Evolutionary conservation across 2,113 vertebrate genomes (phyloP).

Genomic region (Halichoeres trimaculatus): DNA sequence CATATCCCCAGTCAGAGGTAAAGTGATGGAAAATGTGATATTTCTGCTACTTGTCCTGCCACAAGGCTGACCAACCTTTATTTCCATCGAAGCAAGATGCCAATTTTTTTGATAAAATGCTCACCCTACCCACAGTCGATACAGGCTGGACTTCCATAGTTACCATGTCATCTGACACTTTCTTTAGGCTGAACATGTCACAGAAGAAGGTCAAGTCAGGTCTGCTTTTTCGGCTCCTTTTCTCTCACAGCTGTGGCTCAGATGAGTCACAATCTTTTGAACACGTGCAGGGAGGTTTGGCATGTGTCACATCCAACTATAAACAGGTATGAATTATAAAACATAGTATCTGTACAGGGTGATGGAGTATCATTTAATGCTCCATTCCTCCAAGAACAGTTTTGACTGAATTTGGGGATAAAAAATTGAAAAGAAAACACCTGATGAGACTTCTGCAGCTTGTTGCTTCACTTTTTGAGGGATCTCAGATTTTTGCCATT

Average conservation of each 20-base stretch:
- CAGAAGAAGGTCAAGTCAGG: constrained; percentile 29
- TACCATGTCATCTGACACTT: constrained; percentile 13
- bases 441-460: too few relatives aligned
- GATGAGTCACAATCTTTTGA: constrained; percentile 26
- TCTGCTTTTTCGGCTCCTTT: constrained; percentile 20
- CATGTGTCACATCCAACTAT: background rate
- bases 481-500: too few relatives aligned
- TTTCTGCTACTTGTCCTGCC: too few relatives aligned
- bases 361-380: too few relatives aligned
- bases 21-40: background rate
- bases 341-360: background rate
- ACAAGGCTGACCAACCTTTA: too few relatives aligned
- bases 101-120: background rate
- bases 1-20: too few relatives aligned
- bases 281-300: constrained; percentile 1
- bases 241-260: background rate
- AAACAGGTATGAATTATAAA: background rate
- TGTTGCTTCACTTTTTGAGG: too few relatives aligned
- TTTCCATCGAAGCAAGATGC: background rate
- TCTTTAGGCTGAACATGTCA: constrained; percentile 10
- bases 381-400: too few relatives aligned
- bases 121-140: background rate
- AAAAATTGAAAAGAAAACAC: background rate
- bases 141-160: constrained; percentile 30
- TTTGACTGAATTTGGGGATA: too few relatives aligned